These are phyloP conservation scores for Tympanoctomys barrerae DNA, from an alignment of 2,797 vertebrate species.

Conservation along the genomic window DNA sequence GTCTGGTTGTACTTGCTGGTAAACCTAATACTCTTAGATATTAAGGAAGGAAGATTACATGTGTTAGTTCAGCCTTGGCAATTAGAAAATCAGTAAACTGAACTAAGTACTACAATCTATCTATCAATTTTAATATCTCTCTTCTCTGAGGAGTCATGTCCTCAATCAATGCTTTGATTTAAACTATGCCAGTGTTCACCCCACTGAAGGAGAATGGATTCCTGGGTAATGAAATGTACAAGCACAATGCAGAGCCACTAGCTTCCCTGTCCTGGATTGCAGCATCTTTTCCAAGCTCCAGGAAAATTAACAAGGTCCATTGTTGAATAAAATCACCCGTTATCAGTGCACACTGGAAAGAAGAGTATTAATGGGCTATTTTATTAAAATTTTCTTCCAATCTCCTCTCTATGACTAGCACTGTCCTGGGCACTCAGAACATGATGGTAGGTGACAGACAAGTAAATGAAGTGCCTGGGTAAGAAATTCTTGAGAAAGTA, in stretches of 20 bases:
- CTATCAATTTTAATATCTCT: background rate
- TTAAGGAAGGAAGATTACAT: background rate
- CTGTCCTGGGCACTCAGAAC: background rate
- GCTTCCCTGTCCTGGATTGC: constrained; percentile 40
- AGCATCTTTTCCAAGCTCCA: constrained; percentile 32
- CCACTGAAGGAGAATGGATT: constrained; percentile 17
- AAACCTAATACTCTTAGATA: background rate
- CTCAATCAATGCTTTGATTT: constrained; percentile 49
- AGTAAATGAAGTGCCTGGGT: background rate
- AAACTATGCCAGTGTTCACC: background rate
- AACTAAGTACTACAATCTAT: background rate
- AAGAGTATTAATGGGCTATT: background rate
- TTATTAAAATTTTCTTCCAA: background rate
- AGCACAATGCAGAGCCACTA: background rate
- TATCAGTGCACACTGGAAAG: background rate
- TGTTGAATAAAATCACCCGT: background rate
- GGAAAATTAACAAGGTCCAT: constrained; percentile 21
- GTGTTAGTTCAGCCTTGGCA: background rate
- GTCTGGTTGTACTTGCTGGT: background rate
- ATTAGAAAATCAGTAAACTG: background rate
- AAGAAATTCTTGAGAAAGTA: background rate
- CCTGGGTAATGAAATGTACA: background rate
- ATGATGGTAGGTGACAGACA: background rate
- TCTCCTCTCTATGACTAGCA: background rate
- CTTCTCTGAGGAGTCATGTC: background rate